Conservation (phyloP, 92 coral and sea anemone genomes). For the Desmophyllum pertusum region DNA sequence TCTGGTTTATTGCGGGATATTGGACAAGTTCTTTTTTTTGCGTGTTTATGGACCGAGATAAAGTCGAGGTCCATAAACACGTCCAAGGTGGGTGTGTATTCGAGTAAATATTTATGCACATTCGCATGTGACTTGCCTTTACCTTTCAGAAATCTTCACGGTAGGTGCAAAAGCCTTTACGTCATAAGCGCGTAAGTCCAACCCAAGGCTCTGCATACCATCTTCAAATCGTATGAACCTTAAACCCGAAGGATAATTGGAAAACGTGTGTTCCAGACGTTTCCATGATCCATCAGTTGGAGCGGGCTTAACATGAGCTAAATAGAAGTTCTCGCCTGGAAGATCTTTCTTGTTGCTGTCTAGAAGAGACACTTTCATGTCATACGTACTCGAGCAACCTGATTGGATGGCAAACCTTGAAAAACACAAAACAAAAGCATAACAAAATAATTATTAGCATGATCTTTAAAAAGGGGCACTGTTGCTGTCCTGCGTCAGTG, state of each 20-base stretch:
- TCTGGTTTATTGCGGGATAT: no score
- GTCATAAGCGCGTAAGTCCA: neutral
- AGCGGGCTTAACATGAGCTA: neutral
- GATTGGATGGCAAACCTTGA: constrained; percentile 5
- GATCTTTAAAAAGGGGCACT: no score
- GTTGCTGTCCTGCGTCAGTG: no score
- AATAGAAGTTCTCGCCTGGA: constrained; percentile 13
- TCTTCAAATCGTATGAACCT: constrained; percentile 35
- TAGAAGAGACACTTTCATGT: constrained; percentile 26
- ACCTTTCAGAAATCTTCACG: neutral
- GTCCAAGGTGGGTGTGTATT: no score
- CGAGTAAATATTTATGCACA: no score
- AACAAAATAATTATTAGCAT: neutral
- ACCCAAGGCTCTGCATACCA: neutral
- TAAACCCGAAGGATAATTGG: constrained; percentile 11
- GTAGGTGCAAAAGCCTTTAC: neutral
- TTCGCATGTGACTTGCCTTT: neutral
- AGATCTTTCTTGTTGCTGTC: constrained; percentile 8
- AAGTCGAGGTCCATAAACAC: no score
- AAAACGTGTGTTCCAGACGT: neutral
- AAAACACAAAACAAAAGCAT: neutral
- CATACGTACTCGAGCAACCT: neutral
- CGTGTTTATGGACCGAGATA: no score
- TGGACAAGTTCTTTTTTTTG: no score
- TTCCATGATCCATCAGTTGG: neutral